Conservation (phyloP, 2,113 vertebrate genomes). For the Euleptes europaea region DNA sequence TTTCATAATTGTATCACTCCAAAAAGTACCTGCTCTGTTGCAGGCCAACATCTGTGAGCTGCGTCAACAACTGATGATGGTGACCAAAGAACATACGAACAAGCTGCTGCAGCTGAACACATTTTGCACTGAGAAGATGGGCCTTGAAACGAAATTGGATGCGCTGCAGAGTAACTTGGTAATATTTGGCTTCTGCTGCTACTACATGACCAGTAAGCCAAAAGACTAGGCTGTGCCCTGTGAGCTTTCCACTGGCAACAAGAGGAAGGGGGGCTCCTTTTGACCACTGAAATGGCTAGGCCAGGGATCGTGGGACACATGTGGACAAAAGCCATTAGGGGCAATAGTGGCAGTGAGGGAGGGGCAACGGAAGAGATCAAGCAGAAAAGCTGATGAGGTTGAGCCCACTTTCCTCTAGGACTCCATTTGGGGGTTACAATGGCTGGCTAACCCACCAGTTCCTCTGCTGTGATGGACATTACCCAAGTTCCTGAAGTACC, state of each 20-base stretch:
- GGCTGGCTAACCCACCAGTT: not conserved
- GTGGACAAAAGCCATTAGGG: too few relatives aligned
- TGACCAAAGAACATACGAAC: constrained; percentile 80
- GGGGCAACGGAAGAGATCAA: too few relatives aligned
- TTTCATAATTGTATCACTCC: not conserved
- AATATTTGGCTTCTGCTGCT: not conserved
- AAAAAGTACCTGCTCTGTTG: not conserved
- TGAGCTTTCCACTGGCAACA: too few relatives aligned
- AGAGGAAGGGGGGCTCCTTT: too few relatives aligned
- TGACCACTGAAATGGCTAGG: too few relatives aligned
- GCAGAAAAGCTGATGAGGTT: too few relatives aligned
- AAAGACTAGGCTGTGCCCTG: not conserved
- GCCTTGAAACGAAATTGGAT: constrained; percentile 78
- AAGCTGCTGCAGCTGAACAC: constrained; percentile 73
- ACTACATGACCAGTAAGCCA: not conserved
- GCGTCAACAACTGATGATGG: constrained; percentile 69
- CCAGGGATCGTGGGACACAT: too few relatives aligned
- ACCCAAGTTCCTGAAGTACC: not conserved
- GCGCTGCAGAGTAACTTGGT: constrained; percentile 78
- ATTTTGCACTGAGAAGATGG: constrained; percentile 76
- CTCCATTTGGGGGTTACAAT: not conserved
- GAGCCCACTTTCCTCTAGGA: not conserved
- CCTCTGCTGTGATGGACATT: not conserved
- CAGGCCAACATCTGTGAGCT: constrained; percentile 79
- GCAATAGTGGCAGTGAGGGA: too few relatives aligned